Evolutionary conservation across 2,113 vertebrate genomes (phyloP), one percentile per base, ranked within the genome.

Genomic region (Trogon surrucura): DNA sequence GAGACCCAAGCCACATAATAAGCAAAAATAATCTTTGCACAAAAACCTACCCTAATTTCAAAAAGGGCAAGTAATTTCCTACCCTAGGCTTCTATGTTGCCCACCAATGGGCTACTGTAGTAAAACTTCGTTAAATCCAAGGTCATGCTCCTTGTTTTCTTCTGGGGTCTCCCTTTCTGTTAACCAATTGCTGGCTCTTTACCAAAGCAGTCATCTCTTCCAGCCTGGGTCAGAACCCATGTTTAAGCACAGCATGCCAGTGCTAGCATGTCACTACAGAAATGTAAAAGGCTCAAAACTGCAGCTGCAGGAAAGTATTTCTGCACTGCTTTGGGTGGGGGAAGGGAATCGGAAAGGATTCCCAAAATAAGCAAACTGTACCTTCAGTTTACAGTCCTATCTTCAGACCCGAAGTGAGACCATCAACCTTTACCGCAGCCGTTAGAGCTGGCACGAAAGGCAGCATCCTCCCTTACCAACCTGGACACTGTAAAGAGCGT

Each of bases 401-500:
- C 54, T 61, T 72, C 38, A 47, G 32, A 57, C 22, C 17, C 32
- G 3, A 34, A 65, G 45, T 5, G 29, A 71, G 18, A 15, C 20
- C 9, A 5, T 16, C 34, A n/a, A 23, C n/a, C 70, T 71, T 71
- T 54, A 26, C 20, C 5, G 2, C 58, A 79, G 53, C 61, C 18
- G 4, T 0, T 0, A 71, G 19, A 62, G 48, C 64, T 62, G 70
- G 13, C 34, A 38, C 2, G 0, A 19, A 56, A 26, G 62, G 12
- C 34, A 32, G 13, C 1, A 2, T 5, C 18, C 41, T 69, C 36
- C 26, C 9, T 15, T 44, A 27, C 30, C n/a, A 47, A 4, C 45
- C 18, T 16, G 6, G 18, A 10, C 3, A 13, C 0, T 1, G 9
- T 16, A 15, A 53, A 29, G 26, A 32, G 13, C 4, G 0, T 7